Base-by-base conservation (phyloP, 2,113 vertebrate species). In the Lophotis ruficrista region DNA sequence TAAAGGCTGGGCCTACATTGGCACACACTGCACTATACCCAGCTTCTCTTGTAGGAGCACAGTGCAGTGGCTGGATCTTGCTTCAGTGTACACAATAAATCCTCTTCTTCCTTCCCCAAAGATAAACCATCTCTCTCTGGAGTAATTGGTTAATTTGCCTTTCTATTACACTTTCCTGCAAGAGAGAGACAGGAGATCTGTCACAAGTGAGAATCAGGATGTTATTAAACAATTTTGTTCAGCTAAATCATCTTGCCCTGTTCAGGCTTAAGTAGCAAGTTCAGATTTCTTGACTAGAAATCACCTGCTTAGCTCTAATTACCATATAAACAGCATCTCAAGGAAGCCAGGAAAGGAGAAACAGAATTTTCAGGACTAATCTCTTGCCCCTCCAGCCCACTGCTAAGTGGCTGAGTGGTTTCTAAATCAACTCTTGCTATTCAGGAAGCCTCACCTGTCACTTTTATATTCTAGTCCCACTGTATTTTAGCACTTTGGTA, bases 221-320 rank as follows among this genome's bases (percentile, higher is more conserved):
- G 48, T 21, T 50, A 23, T 23, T 50, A 21, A 50, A 50, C 48
- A 50, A 50, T 50, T 50, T 50, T 23, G 22, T 48, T 48, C 47
- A 19, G 19, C 21, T 50, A 50, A 50, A 50, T 50, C 22, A 50
- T 50, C 22, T 50, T 50, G 48, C 48, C 48, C 48, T 23, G 48
- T 50, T 50, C 48, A 50, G 48, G 48, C 22, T 50, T 50, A 50
- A 50, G 48, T 50, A 50, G 48, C 48, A 50, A 50, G 48, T 22
- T 50, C 21, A 50, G 20, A 23, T 50, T 50, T 50, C 22, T 50
- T 23, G 48, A 20, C 48, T 50, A 50, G 23, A 50, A 50, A 47
- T 95, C 94, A 87, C 96, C 96, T 97, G 95, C 86, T 96, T 96
- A 94, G 78, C 90, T 95, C n/a, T 86, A 89, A 96, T 93, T 93